Base-by-base conservation (phyloP, 1,140 invertebrate genomes). In the Cotesia chilonis region DNA sequence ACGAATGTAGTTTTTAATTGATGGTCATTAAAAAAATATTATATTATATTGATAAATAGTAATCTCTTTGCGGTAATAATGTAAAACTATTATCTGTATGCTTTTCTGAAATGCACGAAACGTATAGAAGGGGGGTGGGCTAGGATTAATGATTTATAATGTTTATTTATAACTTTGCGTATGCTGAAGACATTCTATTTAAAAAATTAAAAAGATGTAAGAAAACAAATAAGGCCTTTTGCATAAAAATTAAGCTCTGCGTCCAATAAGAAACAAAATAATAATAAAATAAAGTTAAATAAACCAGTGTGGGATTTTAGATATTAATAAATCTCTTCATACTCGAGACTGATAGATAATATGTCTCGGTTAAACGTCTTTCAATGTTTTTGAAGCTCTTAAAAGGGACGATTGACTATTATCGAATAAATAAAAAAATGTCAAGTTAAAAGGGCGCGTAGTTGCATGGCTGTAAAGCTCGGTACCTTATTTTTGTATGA, bases 21-120 rank as follows among this genome's bases (percentile, higher is more conserved):
- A 76, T 81, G 81, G 78, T 84, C 81, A 79, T 82, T 74, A 66
- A 47, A 10, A 47, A 72, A 47, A 72, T 80, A 79, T 81, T 82
- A 37, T 14, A 65, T 12, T 37, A 35, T 35, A 61, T 35, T 37
- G 35, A 61, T 35, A 36, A 64, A 64, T 83, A 81, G 80, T 86
- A 86, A 86, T 85, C 82, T 81, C 84, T 78, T 85, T 82, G 82
- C 82, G 81, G 84, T 79, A 83, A 85, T 75, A 84, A 85, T 86
- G 79, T 86, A 81, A 83, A 82, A 47, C 41, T 47, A 47, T 79
- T 86, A 85, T 83, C 87, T 89, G 88, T 89, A 89, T 89, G 88
- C 89, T 89, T 88, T 88, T 84, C 83, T 89, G 89, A 90, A 90
- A 90, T 90, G 89, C 89, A 90, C 89, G 89, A 89, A 90, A 90